Evolutionary conservation across 2,888 invertebrate species (phyloP).

Genomic region (Belgica antarctica): DNA sequence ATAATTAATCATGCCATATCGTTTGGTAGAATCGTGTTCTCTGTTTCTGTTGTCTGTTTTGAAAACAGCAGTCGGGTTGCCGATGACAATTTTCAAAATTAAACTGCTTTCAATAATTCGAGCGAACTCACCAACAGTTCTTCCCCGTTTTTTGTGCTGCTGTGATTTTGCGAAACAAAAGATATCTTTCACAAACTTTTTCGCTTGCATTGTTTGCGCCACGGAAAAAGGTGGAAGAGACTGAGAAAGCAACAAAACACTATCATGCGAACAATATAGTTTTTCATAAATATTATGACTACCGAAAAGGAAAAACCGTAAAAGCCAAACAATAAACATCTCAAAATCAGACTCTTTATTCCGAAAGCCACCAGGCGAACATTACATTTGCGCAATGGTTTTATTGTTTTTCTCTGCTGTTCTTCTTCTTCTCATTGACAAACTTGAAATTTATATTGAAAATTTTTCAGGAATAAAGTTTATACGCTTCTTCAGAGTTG

Average conservation of each 20-base stretch:
- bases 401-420: neutral
- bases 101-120: too few species aligned
- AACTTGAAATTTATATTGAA: constrained; percentile 13
- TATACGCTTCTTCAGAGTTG: neutral
- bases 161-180: too few species aligned
- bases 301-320: neutral
- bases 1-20: constrained; percentile 40
- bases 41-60: neutral
- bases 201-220: constrained; percentile 8
- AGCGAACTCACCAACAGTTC: too few species aligned
- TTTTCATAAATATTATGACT: constrained; percentile 22
- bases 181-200: neutral
- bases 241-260: neutral
- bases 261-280: constrained; percentile 10
- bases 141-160: too few species aligned
- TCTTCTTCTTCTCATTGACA: constrained; percentile 32
- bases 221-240: neutral
- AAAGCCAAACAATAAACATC: constrained; percentile 40
- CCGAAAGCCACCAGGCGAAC: constrained; percentile 20
- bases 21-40: neutral
- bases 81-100: too few species aligned
- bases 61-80: too few species aligned
- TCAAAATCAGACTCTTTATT: constrained; percentile 38
- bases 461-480: neutral
- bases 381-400: neutral